phyloP scores from a whole-genome alignment of 1,140 invertebrate species.

The Amphibalanus amphitrite region DNA sequence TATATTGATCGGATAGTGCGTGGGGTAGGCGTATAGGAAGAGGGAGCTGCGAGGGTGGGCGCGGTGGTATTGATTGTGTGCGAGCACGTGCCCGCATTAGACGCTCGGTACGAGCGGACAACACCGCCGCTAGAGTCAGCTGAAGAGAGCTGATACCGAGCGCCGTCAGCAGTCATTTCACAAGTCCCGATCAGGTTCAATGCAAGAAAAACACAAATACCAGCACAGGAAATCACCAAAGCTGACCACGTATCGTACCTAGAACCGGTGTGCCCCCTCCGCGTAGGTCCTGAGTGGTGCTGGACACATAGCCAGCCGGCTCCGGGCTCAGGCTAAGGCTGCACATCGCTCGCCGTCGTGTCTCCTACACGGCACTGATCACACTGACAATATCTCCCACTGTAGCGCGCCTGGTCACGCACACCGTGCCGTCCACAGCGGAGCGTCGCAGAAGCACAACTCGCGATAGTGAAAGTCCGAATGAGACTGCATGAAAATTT shows the following conservation, averaged over 20 bases:
- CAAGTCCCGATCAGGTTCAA: too few species aligned
- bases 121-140: too few species aligned
- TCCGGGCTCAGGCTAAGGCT: neutral
- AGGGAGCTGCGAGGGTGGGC: too few species aligned
- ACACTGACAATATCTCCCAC: neutral
- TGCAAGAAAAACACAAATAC: too few species aligned
- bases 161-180: too few species aligned
- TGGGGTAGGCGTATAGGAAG: too few species aligned
- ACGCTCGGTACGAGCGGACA: too few species aligned
- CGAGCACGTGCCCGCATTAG: too few species aligned
- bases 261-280: neutral
- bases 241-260: neutral
- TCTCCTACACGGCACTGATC: neutral
- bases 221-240: too few species aligned
- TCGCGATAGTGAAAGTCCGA: neutral
- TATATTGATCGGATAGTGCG: too few species aligned
- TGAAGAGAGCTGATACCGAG: too few species aligned
- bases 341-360: neutral
- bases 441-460: neutral
- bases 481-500: constrained; percentile 2
- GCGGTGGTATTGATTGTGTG: too few species aligned
- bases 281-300: neutral
- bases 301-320: neutral
- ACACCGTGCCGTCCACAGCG: neutral
- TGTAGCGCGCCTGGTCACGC: neutral